phyloP scores from a whole-genome alignment of 2,113 vertebrate species.

The Hippocampus mohnikei region DNA sequence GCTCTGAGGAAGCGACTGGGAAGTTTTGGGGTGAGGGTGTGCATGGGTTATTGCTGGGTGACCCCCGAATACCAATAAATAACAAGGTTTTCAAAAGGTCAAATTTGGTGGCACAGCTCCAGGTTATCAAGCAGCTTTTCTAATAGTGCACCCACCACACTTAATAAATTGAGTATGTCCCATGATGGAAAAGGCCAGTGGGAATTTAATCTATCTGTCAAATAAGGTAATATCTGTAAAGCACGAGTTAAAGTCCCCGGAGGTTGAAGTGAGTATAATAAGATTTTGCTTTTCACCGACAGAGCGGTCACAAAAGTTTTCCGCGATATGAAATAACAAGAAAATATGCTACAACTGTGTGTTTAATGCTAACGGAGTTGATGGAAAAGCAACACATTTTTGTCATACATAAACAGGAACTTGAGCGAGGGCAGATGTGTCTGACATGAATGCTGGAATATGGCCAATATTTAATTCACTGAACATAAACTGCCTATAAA shows the following conservation, averaged over 20 bases:
- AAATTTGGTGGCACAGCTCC: conserved; percentile 18
- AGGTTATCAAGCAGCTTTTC: conserved; percentile 29
- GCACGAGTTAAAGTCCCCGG: conserved; percentile 28
- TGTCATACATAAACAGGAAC: not conserved
- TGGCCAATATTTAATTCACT: not conserved
- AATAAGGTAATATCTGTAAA: conserved; percentile 27
- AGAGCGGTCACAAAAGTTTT: conserved; percentile 51
- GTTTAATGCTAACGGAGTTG: conserved; percentile 32
- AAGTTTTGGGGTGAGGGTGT: too few species aligned
- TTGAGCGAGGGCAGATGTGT: conserved; percentile 15
- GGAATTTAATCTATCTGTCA: conserved; percentile 14
- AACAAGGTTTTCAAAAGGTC: conserved; percentile 25
- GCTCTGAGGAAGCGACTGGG: not conserved
- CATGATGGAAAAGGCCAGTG: conserved; percentile 14
- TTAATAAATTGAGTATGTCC: conserved; percentile 36
- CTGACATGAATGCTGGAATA: not conserved
- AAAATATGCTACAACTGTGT: conserved; percentile 51
- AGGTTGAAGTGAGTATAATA: conserved; percentile 36
- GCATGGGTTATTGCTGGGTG: too few species aligned
- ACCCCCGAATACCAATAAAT: conserved; percentile 14
- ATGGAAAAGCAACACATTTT: conserved; percentile 47
- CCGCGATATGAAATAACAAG: conserved; percentile 39
- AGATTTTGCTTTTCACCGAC: conserved; percentile 26
- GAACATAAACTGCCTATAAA: not conserved
- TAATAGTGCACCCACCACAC: conserved; percentile 23